A percentile compares a stretch with the other conserved stretches of the same genome.
Conservation (phyloP, 2,113 vertebrate species). For the Asarcornis scutulata region DNA sequence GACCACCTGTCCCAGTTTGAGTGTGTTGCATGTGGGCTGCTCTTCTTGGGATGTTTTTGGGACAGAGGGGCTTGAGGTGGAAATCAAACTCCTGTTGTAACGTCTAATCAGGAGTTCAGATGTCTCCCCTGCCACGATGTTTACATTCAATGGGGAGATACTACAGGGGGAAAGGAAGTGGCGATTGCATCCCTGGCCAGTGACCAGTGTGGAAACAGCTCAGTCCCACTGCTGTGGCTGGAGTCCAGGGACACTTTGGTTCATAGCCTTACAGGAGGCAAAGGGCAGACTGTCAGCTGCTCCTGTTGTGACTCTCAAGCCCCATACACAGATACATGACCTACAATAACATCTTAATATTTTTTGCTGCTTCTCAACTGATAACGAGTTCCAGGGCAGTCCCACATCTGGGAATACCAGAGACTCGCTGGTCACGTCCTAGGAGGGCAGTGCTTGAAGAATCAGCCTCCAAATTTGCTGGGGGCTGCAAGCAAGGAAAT, state of each 20-base stretch:
- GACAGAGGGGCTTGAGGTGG: neutral
- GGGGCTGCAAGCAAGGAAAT: neutral
- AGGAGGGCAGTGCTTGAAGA: neutral
- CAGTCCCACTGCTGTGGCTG: neutral
- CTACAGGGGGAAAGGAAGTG: neutral
- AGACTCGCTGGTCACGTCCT: neutral
- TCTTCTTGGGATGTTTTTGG: neutral
- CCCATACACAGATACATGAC: neutral
- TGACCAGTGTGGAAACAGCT: neutral
- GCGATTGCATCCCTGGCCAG: neutral
- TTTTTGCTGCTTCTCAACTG: neutral
- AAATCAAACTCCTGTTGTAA: neutral
- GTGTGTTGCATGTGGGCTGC: neutral
- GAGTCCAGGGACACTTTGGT: neutral
- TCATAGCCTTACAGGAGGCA: neutral
- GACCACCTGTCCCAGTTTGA: neutral
- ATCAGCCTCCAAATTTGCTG: neutral
- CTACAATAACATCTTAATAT: neutral
- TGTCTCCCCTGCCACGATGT: neutral
- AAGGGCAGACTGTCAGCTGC: constrained; percentile 34
- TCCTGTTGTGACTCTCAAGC: neutral
- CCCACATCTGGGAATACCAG: neutral
- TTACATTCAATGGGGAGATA: neutral
- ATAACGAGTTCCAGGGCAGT: neutral
- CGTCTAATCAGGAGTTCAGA: neutral